A percentile compares a stretch with the other conserved stretches of the same genome.
These are phyloP conservation scores for Drosophila mojavensis DNA, from an alignment of 1,140 invertebrate species.

Conservation along the genomic window DNA sequence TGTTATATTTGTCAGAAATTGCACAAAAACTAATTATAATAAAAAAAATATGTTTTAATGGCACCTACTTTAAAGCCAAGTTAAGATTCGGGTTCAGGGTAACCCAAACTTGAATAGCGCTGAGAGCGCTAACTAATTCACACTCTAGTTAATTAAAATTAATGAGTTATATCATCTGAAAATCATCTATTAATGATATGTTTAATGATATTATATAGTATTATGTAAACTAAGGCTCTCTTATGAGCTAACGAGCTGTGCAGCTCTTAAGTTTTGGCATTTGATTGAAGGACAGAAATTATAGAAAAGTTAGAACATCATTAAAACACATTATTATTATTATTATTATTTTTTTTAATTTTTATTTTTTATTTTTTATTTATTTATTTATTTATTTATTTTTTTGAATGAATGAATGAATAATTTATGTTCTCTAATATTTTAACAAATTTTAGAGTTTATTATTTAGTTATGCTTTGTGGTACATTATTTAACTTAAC, in stretches of 20 bases:
- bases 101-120: neutral
- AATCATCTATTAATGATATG: no score
- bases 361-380: neutral
- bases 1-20: slow-evolving; percentile 14
- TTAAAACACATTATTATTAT: no score
- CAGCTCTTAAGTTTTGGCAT: neutral
- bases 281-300: neutral
- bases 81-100: neutral
- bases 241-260: neutral
- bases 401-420: no score
- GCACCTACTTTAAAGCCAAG: slow-evolving; percentile 6
- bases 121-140: neutral
- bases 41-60: slow-evolving; percentile 18
- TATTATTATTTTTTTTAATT: no score
- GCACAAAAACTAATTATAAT: slow-evolving; percentile 25
- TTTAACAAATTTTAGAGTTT: no score
- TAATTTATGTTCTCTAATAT: no score
- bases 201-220: no score
- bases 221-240: no score
- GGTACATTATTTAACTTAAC: no score
- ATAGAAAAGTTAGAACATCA: neutral
- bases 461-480: no score
- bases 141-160: slow-evolving; percentile 4
- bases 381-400: no score
- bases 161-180: neutral